phyloP scores from a whole-genome alignment of 2,888 invertebrate genomes.

The Phyllotreta cruciferae region DNA sequence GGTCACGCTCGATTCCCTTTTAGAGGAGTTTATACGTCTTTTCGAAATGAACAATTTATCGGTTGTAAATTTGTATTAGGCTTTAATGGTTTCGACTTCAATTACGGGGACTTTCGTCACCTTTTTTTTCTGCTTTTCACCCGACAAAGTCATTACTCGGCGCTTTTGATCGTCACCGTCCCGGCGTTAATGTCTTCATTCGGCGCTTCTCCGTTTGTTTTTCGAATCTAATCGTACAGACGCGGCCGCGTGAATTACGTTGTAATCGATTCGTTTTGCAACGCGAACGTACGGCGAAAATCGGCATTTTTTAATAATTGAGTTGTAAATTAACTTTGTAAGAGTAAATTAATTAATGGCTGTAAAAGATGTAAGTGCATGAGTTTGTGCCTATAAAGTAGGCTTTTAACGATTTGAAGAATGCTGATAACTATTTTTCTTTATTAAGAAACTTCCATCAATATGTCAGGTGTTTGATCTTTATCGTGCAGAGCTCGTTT shows the following conservation, averaged over 20 bases:
- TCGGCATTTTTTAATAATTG: no score
- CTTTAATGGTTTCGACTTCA: conserved; percentile 30
- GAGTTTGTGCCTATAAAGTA: no score
- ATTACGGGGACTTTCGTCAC: conserved; percentile 13
- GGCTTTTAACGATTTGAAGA: no score
- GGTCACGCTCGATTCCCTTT: background rate
- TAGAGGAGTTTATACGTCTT: conserved; percentile 15
- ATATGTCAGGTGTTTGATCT: conserved; percentile 20
- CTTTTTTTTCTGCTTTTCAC: conserved; percentile 3
- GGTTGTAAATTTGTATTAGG: conserved; percentile 35
- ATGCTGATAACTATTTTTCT: no score
- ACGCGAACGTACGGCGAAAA: no score
- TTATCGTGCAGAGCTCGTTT: conserved; percentile 21
- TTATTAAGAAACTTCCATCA: conserved; percentile 16
- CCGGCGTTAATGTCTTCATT: conserved; percentile 13
- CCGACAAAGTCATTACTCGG: conserved; percentile 14
- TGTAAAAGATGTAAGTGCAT: no score
- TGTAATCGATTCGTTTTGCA: no score
- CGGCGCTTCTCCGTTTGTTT: conserved; percentile 4
- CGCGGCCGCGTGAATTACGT: no score
- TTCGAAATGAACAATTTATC: conserved; percentile 34
- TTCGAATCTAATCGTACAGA: no score
- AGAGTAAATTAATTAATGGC: no score
- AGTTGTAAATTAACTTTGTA: no score
- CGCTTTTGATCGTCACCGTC: conserved; percentile 7